Conservation (phyloP, 2,113 vertebrate genomes). For the Melanostigma gelatinosum region DNA sequence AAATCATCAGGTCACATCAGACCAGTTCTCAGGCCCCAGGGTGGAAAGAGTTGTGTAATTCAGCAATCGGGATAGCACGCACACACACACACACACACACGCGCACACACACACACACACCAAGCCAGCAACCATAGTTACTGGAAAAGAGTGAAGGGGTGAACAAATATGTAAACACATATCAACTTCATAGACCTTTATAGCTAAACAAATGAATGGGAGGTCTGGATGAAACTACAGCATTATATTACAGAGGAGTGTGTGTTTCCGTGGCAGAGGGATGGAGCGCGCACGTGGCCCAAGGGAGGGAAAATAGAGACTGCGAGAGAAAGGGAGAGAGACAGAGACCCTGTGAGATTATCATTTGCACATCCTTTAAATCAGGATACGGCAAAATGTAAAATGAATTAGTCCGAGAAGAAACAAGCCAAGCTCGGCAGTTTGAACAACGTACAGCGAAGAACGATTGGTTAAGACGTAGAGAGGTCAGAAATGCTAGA, state of each 20-base stretch:
- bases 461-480: background rate
- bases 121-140: conserved; percentile 64
- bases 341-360: conserved; percentile 50
- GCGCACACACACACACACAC: conserved; percentile 25
- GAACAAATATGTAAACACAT: conserved; percentile 81
- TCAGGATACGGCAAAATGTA: conserved; percentile 25
- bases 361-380: conserved; percentile 49
- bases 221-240: conserved; percentile 77
- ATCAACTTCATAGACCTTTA: conserved; percentile 77
- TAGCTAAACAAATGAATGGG: conserved; percentile 81
- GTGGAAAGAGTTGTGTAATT: conserved; percentile 84
- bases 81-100: conserved; percentile 34
- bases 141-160: conserved; percentile 78
- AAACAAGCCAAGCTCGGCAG: background rate
- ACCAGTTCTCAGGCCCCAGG: conserved; percentile 78
- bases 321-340: conserved; percentile 28
- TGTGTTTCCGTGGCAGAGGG: conserved; percentile 65
- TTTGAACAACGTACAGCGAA: conserved; percentile 9
- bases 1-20: conserved; percentile 85
- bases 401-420: conserved; percentile 14
- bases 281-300: conserved; percentile 23
- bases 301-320: conserved; percentile 22
- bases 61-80: conserved; percentile 56
- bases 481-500: background rate
- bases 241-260: conserved; percentile 65